Base-by-base conservation (phyloP, 1,140 invertebrate genomes). In the Lepeophtheirus salmonis region DNA sequence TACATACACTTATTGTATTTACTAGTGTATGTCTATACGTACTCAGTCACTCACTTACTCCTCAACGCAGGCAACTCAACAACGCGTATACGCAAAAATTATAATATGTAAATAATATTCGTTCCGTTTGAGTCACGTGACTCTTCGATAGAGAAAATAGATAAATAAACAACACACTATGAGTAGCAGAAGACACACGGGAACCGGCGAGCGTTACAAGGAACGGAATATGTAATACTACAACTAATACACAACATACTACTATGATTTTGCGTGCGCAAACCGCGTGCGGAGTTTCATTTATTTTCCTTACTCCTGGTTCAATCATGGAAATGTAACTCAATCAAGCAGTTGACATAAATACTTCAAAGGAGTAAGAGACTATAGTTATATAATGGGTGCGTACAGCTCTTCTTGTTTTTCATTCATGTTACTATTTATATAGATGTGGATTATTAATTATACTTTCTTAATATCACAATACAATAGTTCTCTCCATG, bases 401-500 rank as follows among this genome's bases (percentile, higher is more conserved):
- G 30, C 30, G 30, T 41, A 41, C 6, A 41, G n/a, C n/a, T n/a
- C n/a, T n/a, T n/a, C n/a, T n/a, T n/a, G n/a, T n/a, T n/a, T n/a
- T n/a, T n/a, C n/a, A n/a, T n/a, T n/a, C n/a, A n/a, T n/a, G n/a
- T n/a, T n/a, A n/a, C n/a, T n/a, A n/a, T n/a, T n/a, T n/a, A n/a
- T n/a, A n/a, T n/a, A n/a, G n/a, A 10, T 41, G 6, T 41, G 30
- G 6, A 10, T 41, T 41, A 41, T n/a, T 41, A 41, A 10, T 41
- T 41, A 10, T 41, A 54, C 22, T 30, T 57, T 24, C 55, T n/a
- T n/a, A n/a, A n/a, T n/a, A n/a, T n/a, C n/a, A n/a, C n/a, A n/a
- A n/a, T n/a, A n/a, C n/a, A n/a, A n/a, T n/a, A 57, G 55, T 57
- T 24, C 26, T 57, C 16, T 57, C 55, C 55, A 57, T 57, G 55